These are phyloP conservation scores for Plecotus auritus DNA, from an alignment of 2,113 vertebrate genomes.

Conservation along the genomic window DNA sequence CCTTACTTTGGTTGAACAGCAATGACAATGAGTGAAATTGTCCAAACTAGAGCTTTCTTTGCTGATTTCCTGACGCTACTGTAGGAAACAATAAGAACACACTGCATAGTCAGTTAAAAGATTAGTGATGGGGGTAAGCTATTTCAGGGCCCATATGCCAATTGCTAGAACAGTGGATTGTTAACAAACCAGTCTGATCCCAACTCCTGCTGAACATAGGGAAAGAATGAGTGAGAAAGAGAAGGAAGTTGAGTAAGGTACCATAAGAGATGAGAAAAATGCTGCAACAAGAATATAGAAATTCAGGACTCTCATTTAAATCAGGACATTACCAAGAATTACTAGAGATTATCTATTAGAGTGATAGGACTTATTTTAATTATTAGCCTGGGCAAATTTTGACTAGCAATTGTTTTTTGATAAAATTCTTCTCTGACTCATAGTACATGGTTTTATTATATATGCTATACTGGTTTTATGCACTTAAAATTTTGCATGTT, in stretches of 20 bases:
- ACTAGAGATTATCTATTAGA: neutral
- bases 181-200: neutral
- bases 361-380: neutral
- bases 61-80: neutral
- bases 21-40: neutral
- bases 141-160: neutral
- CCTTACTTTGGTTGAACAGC: neutral
- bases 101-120: neutral
- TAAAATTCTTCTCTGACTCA: neutral
- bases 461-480: neutral
- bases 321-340: neutral
- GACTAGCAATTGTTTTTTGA: neutral
- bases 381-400: slow-evolving; percentile 16
- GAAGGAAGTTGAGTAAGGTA: neutral
- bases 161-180: neutral
- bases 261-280: neutral
- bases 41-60: neutral
- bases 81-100: neutral
- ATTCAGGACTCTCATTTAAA: neutral
- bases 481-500: slow-evolving; percentile 22
- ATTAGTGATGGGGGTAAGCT: neutral
- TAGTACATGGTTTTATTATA: slow-evolving; percentile 25
- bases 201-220: neutral
- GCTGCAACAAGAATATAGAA: neutral
- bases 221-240: neutral